Conservation (phyloP, 1,140 invertebrate species). For the Trichonephila inaurata region DNA sequence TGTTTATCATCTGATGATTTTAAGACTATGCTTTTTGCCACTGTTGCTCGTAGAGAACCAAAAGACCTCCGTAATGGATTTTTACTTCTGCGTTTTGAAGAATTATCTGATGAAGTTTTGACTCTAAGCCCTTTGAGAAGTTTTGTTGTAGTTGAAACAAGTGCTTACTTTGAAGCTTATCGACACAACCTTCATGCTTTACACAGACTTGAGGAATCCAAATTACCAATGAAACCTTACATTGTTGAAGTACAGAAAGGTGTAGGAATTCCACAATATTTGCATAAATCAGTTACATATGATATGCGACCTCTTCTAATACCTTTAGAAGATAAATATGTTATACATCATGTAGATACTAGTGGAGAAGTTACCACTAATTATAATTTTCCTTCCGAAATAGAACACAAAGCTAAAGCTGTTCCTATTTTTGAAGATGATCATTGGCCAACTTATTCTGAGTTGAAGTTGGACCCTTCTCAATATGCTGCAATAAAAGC, state of each 20-base stretch:
- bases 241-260: conserved; percentile 78
- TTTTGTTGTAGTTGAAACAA: conserved; percentile 82
- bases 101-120: conserved; percentile 46
- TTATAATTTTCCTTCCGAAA: not conserved
- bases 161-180: conserved; percentile 83
- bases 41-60: conserved; percentile 84
- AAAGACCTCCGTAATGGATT: conserved; percentile 80
- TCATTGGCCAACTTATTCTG: conserved; percentile 74
- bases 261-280: conserved; percentile 58
- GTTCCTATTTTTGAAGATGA: conserved; percentile 42
- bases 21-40: conserved; percentile 85
- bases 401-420: conserved; percentile 73
- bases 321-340: conserved; percentile 77
- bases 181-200: conserved; percentile 81
- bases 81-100: conserved; percentile 62
- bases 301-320: conserved; percentile 26
- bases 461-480: conserved; percentile 80
- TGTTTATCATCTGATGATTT: conserved; percentile 87
- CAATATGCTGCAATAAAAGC: conserved; percentile 82
- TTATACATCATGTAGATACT: not conserved
- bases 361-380: not conserved
- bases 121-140: not conserved
- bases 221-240: conserved; percentile 80
- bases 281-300: conserved; percentile 46
- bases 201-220: conserved; percentile 79